These are phyloP conservation scores for Parambassis ranga DNA, from an alignment of 2,797 vertebrate species.

Conservation along the genomic window DNA sequence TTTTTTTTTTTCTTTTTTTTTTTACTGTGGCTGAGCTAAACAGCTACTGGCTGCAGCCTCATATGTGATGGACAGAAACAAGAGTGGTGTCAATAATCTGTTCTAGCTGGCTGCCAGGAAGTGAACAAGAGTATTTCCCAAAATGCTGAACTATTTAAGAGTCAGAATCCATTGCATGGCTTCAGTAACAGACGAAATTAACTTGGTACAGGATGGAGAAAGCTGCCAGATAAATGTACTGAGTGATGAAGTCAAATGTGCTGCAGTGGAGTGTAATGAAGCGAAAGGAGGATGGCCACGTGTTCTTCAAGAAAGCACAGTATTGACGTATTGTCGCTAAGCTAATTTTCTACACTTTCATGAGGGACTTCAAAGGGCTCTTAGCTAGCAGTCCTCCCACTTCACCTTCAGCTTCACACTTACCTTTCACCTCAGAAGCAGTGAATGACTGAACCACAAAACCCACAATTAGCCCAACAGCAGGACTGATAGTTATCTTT, in stretches of 20 bases:
- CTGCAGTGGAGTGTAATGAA: not conserved
- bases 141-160: not conserved
- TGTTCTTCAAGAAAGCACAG: too few relatives aligned
- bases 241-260: not conserved
- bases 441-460: not conserved
- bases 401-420: not conserved
- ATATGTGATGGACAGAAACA: not conserved
- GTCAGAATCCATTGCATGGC: not conserved
- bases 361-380: constrained; percentile 32
- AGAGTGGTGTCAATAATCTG: constrained; percentile 4
- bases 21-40: not conserved
- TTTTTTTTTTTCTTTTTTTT: too few relatives aligned
- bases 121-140: not conserved
- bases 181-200: not conserved
- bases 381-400: constrained; percentile 10
- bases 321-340: too few relatives aligned
- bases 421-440: not conserved
- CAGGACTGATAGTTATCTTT: constrained; percentile 1
- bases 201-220: not conserved
- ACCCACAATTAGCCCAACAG: constrained; percentile 17
- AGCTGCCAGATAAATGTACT: not conserved
- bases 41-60: constrained; percentile 4
- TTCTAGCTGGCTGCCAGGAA: not conserved
- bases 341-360: constrained; percentile 49
- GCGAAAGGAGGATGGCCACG: too few relatives aligned